Base-by-base conservation (phyloP, 1,140 invertebrate species). In the Acromyrmex heyeri region DNA sequence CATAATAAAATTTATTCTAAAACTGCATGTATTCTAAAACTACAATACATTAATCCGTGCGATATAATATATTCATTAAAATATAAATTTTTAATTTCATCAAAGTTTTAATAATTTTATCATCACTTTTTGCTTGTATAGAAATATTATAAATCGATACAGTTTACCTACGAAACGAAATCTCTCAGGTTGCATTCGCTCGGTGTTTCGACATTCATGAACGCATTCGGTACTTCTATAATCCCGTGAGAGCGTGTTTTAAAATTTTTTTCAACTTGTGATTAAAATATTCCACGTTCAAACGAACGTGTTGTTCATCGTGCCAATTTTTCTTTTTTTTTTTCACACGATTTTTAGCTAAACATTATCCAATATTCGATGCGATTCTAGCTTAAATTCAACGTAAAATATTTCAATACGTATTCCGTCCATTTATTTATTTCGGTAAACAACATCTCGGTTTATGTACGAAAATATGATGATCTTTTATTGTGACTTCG, bases 291-390 rank as follows among this genome's bases (percentile, higher is more conserved):
- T 75, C 16, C 14, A 55, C 38, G 24, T 16, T 27, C 53, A n/a
- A 72, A 44, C 57, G 14, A 83, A 38, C 55, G 38, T 55, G n/a
- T 34, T 83, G 55, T 83, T 75, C 79, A 62, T 34, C 48, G 12
- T 44, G 38, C 7, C 57, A 34, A n/a, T 62, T 48, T 62, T 10
- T 14, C 24, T 34, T 21, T 72, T 59, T 59, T 44, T 59, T 44
- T 50, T 48, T 10, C 53, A 30, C 14, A 7, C 10, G 16, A 21
- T 73, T 82, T 50, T 72, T 48, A 18, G 57, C 27, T 18, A 62
- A 82, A 75, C 24, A 50, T 62, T 62, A 73, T 59, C 16, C 27
- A 34, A 30, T 83, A 50, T 48, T 44, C 18, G 34, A 34, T 50
- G 18, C 8, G n/a, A 4, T 62, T 16, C 5, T 24, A n/a, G 24